Conservation (phyloP, 2,888 invertebrate genomes). For the Drosophila rubida region DNA sequence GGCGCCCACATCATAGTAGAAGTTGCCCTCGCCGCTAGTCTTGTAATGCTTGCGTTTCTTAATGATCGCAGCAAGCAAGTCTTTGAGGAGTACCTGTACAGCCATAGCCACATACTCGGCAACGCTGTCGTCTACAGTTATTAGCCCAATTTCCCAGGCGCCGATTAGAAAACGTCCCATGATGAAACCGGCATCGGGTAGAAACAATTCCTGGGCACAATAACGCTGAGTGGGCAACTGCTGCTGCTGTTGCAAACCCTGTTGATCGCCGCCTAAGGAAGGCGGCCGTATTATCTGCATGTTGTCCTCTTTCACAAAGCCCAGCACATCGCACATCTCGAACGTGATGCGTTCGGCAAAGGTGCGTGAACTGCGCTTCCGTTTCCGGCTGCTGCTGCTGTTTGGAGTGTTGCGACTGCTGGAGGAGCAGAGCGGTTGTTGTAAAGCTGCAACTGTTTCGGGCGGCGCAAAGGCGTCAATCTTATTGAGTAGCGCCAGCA, state of each 20-base stretch:
- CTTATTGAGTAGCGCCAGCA: conserved; percentile 92
- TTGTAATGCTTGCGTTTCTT: conserved; percentile 93
- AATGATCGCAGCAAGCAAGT: conserved; percentile 91
- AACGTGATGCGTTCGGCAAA: conserved; percentile 87
- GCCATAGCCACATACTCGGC: conserved; percentile 93
- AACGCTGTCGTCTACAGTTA: conserved; percentile 93
- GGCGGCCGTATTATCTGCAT: conserved; percentile 79
- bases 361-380: conserved; percentile 85
- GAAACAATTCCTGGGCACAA: conserved; percentile 90
- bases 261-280: conserved; percentile 57
- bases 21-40: conserved; percentile 88
- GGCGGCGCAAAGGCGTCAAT: conserved; percentile 85
- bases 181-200: conserved; percentile 94
- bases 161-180: conserved; percentile 93
- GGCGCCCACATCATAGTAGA: conserved; percentile 92
- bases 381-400: conserved; percentile 83
- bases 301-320: conserved; percentile 86
- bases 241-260: conserved; percentile 61
- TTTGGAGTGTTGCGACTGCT: conserved; percentile 39
- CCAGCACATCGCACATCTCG: conserved; percentile 87
- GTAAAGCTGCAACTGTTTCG: conserved; percentile 45
- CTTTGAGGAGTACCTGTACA: conserved; percentile 92
- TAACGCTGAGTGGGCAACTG: conserved; percentile 86
- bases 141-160: conserved; percentile 95
- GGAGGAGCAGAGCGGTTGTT: conserved; percentile 35